Base-by-base conservation (phyloP, 2,113 vertebrate species). In the Vireo altiloquus region DNA sequence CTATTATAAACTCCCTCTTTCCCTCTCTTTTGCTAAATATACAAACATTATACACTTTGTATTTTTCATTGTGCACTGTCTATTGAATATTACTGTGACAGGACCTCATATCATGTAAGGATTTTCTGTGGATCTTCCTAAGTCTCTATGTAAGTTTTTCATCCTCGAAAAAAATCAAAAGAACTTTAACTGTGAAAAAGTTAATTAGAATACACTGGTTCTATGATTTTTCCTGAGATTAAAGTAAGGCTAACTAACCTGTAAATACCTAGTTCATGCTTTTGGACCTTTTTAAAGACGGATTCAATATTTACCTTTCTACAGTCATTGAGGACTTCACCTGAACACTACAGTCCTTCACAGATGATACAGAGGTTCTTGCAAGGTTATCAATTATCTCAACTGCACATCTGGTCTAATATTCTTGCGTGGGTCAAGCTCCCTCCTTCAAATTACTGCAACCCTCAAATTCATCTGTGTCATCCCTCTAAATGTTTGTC, bases 1-100 rank as follows among this genome's bases (percentile, higher is more conserved):
- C 1, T 13, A 4, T n/a, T 31, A 31, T 35, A 74, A 78, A 68
- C 2, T 49, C 2, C 7, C 1, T 1, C 20, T 66, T 74, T 4
- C 0, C 10, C 2, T 2, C 2, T 23, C 3, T 65, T 79, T 53
- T 77, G 40, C 11, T 46, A 61, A 66, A 54, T 56, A 46, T 25
- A 46, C 1, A 60, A 46, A 7, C 2, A 31, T 40, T 64, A 52
- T 12, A 13, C 4, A 49, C 10, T 78, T 82, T 47, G 9, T n/a
- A 52, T 87, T 69, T 49, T 63, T 19, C 2, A 3, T 61, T 69
- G 33, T 21, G 4, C 0, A 22, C 13, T 66, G 3, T 22, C 12
- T 53, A 16, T 42, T 87, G 14, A 50, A 30, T 74, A 66, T 40
- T 53, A 28, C 5, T 66, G 1, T n/a, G 9, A 61, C 22, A 54